These are phyloP conservation scores for Picathartes gymnocephalus DNA, from an alignment of 2,113 vertebrate species.

Conservation along the genomic window DNA sequence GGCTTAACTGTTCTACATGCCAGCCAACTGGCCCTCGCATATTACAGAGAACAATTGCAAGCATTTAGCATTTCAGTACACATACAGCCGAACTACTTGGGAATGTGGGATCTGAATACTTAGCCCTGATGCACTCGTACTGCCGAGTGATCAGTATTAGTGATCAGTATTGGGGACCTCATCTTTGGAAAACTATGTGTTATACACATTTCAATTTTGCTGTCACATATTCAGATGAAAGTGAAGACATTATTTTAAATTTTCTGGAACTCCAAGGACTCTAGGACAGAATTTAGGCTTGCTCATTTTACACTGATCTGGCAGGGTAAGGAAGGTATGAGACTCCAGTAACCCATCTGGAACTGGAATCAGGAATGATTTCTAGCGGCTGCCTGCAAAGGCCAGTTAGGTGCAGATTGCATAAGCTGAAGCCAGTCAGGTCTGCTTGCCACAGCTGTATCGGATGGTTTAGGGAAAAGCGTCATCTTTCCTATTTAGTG, in stretches of 20 bases:
- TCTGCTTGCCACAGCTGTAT: background rate
- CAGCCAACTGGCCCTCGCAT: background rate
- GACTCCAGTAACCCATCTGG: background rate
- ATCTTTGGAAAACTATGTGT: background rate
- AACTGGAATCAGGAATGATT: background rate
- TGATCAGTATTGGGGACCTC: background rate
- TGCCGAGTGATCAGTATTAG: background rate
- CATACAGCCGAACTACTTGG: background rate
- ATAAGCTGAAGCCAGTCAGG: background rate
- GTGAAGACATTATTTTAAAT: background rate
- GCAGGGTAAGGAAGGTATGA: background rate
- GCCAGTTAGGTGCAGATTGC: background rate
- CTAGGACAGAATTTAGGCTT: background rate
- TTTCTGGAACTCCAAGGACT: background rate
- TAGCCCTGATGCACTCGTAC: background rate
- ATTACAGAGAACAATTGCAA: constrained; percentile 20
- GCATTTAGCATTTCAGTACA: constrained; percentile 3
- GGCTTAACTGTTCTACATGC: constrained; percentile 45
- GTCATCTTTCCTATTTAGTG: background rate
- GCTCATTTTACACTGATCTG: background rate
- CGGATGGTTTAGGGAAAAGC: background rate
- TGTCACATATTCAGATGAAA: background rate
- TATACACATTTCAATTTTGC: background rate
- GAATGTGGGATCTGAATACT: background rate
- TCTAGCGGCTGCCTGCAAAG: background rate